Base-by-base conservation (phyloP, 2,797 vertebrate species). In the Enteromius mattozi region DNA sequence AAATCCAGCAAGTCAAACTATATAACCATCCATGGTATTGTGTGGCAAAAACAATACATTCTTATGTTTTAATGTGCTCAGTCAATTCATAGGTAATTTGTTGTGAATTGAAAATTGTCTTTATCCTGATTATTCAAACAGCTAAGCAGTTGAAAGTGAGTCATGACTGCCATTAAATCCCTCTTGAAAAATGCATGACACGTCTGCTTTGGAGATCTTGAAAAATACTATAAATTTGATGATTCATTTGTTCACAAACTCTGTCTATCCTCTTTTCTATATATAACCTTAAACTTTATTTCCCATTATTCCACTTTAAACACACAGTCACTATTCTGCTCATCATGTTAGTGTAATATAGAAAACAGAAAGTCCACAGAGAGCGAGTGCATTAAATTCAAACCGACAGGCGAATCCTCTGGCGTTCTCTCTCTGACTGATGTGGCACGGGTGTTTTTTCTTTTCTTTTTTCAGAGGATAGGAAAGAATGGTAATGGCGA, bases 381-480 rank as follows among this genome's bases (percentile, higher is more conserved):
- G 71, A 59, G 17, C 6, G 47, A 24, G 80, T 19, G 51, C 61
- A 49, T 84, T 61, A 47, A 71, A 86, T 83, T 70, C 65, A 86
- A 77, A 68, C 70, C 68, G 79, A 81, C 74, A 68, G 78, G 69
- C 75, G 30, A 72, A 76, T 80, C 65, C 80, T 83, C 78, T 83
- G 30, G 49, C 83, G 61, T 51, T 85, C 51, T 81, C 79, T 47
- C 24, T 69, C 65, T 79, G 70, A 78, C 82, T 85, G 83, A 85
- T 87, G 88, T 88, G 85, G 88, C 83, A 68, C 12, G 51, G 27
- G 69, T 33, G 35, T 82, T 81, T 84, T 76, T 75, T 68, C 66
- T 74, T 54, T 75, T 2, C 2, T 30, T 33, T 66, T 87, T 90
- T 88, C 19, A 81, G 89, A 88, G 86, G 84, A 91, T 84, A 63